A percentile compares a stretch with the other conserved stretches of the same genome.
These are phyloP conservation scores for Saturnia japonica DNA, from an alignment of 2,888 invertebrate species.

Conservation along the genomic window DNA sequence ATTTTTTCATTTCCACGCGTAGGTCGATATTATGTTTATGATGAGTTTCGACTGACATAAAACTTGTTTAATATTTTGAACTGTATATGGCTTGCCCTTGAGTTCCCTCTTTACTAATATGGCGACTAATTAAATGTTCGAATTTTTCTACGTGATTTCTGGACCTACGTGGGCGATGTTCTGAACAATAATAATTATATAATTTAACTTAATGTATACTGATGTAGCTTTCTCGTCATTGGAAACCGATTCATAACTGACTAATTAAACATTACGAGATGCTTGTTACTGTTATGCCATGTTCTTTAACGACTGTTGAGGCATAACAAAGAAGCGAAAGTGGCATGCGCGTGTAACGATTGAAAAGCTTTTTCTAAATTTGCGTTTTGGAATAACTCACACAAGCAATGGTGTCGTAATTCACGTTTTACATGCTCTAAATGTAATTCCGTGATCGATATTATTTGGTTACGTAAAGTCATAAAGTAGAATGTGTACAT, in stretches of 20 bases:
- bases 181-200: constrained; percentile 44
- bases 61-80: constrained; percentile 73
- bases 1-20: constrained; percentile 63
- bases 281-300: constrained; percentile 35
- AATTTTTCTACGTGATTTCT: constrained; percentile 72
- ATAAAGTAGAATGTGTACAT: constrained; percentile 19
- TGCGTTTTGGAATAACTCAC: constrained; percentile 42
- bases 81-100: constrained; percentile 74
- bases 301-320: constrained; percentile 43
- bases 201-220: background rate
- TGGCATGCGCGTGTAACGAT: constrained; percentile 49
- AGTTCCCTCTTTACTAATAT: constrained; percentile 67
- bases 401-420: constrained; percentile 38
- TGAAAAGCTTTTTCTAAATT: constrained; percentile 48
- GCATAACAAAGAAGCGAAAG: constrained; percentile 65
- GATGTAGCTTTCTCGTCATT: constrained; percentile 30
- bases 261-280: constrained; percentile 38
- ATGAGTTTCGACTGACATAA: constrained; percentile 71
- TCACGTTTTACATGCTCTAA: constrained; percentile 35
- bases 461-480: constrained; percentile 39
- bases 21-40: constrained; percentile 71
- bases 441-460: constrained; percentile 36
- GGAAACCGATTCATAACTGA: constrained; percentile 30
- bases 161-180: constrained; percentile 58
- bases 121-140: constrained; percentile 75